Conservation (phyloP, 2,113 vertebrate genomes). For the Pterocles gutturalis region DNA sequence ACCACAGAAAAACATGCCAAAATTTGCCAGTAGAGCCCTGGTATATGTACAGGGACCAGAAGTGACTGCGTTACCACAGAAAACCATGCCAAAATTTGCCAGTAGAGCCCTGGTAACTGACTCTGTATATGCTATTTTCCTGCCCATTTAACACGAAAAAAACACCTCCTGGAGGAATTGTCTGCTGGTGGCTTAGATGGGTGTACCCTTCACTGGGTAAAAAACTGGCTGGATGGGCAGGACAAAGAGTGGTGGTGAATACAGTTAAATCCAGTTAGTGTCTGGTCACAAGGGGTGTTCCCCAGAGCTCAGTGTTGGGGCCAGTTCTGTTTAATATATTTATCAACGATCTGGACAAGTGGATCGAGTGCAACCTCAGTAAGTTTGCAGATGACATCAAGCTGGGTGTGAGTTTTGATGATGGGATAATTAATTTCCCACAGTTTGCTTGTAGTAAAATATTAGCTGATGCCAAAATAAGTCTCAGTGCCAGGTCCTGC, state of each 20-base stretch:
- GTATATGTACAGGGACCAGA: background rate
- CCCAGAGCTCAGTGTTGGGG: too few species aligned
- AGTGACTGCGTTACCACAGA: background rate
- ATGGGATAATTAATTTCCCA: too few species aligned
- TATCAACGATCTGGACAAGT: background rate
- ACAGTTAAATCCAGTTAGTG: background rate
- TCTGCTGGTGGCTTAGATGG: too few species aligned
- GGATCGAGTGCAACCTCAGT: background rate
- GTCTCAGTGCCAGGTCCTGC: too few species aligned
- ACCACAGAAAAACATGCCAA: background rate
- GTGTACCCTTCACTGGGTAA: too few species aligned
- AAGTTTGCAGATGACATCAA: background rate
- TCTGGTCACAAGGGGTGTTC: background rate
- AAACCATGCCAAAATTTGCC: background rate
- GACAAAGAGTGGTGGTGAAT: too few species aligned
- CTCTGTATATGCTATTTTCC: background rate
- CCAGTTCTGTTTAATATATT: too few species aligned
- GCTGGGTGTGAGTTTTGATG: background rate
- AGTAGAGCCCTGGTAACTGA: background rate
- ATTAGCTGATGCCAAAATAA: too few species aligned
- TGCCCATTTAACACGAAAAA: background rate
- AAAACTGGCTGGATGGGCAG: too few species aligned
- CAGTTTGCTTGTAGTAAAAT: too few species aligned
- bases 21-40: background rate
- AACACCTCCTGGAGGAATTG: too few species aligned